phyloP scores from a whole-genome alignment of 2,888 invertebrate species.

The Venustoraphidia nigricollis region DNA sequence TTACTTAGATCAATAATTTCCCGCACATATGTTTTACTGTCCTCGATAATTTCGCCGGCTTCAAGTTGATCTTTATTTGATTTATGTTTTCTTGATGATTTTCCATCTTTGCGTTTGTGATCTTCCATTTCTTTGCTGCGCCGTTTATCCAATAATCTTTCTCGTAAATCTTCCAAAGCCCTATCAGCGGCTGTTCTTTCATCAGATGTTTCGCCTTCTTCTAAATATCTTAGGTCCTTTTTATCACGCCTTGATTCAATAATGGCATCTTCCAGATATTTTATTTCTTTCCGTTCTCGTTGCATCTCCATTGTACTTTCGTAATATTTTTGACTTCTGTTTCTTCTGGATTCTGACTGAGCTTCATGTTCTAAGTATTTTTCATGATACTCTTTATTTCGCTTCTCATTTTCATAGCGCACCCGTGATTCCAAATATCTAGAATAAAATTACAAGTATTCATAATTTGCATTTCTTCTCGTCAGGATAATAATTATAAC shows the following conservation, averaged over 20 bases:
- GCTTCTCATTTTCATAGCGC: slow-evolving; percentile 3
- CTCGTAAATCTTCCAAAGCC: slow-evolving; percentile 60
- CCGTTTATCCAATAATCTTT: slow-evolving; percentile 52
- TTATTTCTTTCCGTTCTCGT: not conserved
- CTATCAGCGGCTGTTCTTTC: slow-evolving; percentile 38
- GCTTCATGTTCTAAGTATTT: not conserved
- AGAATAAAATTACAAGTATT: too few relatives aligned
- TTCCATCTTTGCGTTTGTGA: slow-evolving; percentile 6
- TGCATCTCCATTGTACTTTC: too few relatives aligned
- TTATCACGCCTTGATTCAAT: slow-evolving; percentile 1
- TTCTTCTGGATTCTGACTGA: too few relatives aligned
- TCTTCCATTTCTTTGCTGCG: slow-evolving; percentile 43
- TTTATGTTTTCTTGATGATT: slow-evolving; percentile 6
- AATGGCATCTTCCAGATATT: slow-evolving; percentile 3
- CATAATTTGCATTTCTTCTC: too few relatives aligned
- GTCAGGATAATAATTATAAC: too few relatives aligned
- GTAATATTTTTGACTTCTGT: too few relatives aligned
- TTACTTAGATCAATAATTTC: slow-evolving; percentile 27
- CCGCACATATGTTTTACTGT: slow-evolving; percentile 27
- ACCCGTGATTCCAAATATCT: not conserved
- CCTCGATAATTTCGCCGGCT: slow-evolving; percentile 17
- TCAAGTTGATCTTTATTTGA: slow-evolving; percentile 10
- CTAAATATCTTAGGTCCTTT: not conserved
- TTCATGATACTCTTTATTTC: not conserved
- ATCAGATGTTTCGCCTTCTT: slow-evolving; percentile 24